phyloP scores from a whole-genome alignment of 2,113 vertebrate species.

The Sinocyclocheilus anshuiensis region DNA sequence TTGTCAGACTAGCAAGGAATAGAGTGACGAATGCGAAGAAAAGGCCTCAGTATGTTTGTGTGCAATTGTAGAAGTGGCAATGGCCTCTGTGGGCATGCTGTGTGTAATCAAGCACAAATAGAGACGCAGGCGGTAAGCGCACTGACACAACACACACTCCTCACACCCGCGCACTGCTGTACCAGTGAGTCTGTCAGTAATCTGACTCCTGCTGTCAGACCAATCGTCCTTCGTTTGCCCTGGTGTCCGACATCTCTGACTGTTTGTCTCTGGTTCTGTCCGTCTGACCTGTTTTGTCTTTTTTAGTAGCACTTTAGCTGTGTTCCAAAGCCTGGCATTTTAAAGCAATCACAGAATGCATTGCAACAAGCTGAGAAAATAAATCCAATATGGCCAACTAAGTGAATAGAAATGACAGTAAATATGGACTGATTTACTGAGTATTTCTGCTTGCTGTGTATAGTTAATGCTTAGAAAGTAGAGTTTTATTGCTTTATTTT shows the following conservation, averaged over 20 bases:
- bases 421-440: no score
- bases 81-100: constrained; percentile 20
- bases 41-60: neutral
- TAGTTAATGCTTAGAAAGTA: no score
- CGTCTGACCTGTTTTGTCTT: neutral
- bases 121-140: constrained; percentile 21
- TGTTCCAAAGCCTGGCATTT: neutral
- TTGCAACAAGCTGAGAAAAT: neutral
- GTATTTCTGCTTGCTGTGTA: no score
- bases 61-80: neutral
- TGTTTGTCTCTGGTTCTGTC: constrained; percentile 16
- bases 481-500: no score
- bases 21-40: neutral
- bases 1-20: neutral
- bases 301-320: neutral
- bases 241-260: constrained; percentile 7
- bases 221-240: neutral
- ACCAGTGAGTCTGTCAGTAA: constrained; percentile 44
- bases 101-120: constrained; percentile 40
- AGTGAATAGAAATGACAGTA: no score
- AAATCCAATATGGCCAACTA: neutral
- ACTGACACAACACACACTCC: neutral
- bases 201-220: constrained; percentile 37
- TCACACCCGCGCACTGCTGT: neutral
- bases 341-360: neutral